A percentile compares a stretch with the other conserved stretches of the same genome.
Evolutionary conservation across 2,888 invertebrate genomes (phyloP).

Genomic region (Ellobium chinense): DNA sequence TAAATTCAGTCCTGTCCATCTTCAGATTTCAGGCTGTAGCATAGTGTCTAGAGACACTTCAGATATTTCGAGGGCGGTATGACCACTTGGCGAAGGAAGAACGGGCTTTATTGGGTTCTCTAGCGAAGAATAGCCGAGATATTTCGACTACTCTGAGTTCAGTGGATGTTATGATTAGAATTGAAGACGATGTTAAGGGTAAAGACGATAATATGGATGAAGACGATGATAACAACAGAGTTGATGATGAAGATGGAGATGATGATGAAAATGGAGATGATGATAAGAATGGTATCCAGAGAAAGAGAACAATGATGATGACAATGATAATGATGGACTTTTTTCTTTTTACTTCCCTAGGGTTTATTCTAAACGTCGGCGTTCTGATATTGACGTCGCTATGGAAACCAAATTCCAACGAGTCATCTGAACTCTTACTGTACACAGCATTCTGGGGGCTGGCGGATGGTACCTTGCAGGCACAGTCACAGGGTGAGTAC

Average conservation of each 20-base stretch:
- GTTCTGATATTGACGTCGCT: conserved; percentile 53
- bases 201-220: not conserved
- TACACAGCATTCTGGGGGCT: conserved; percentile 69
- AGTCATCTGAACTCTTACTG: conserved; percentile 52
- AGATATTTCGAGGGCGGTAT: too few relatives aligned
- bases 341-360: conserved; percentile 22
- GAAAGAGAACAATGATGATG: not conserved
- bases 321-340: not conserved
- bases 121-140: too few relatives aligned
- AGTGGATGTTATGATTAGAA: too few relatives aligned
- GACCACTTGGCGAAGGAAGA: not conserved
- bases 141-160: too few relatives aligned
- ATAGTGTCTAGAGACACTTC: too few relatives aligned
- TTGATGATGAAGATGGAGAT: conserved; percentile 48
- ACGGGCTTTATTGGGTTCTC: too few relatives aligned
- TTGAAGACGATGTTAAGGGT: too few relatives aligned
- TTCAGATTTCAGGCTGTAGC: too few relatives aligned
- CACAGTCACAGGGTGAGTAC: conserved; percentile 72
- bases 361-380: conserved; percentile 53
- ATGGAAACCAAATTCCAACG: conserved; percentile 48
- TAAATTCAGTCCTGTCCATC: too few relatives aligned
- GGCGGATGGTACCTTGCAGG: conserved; percentile 69
- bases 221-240: conserved; percentile 3
- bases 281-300: not conserved
- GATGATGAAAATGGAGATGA: not conserved